Conservation (phyloP, 2,888 invertebrate genomes). For the Philereme transversata region DNA sequence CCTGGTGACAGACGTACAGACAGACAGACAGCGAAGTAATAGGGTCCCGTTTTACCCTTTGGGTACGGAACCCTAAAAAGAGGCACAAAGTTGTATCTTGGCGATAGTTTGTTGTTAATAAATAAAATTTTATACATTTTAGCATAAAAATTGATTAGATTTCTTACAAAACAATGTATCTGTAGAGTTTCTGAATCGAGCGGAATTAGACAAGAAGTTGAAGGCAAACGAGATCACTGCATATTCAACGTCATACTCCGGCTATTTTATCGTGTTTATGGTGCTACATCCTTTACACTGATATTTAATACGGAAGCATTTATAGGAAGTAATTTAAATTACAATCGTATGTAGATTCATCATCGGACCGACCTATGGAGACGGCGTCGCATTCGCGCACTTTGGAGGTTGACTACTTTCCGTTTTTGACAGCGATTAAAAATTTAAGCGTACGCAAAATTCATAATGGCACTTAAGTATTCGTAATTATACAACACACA, state of each 20-base stretch:
- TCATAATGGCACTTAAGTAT: not conserved
- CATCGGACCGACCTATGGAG: not conserved
- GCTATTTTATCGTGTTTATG: not conserved
- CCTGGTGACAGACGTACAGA: too few relatives aligned
- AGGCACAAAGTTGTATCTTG: too few relatives aligned
- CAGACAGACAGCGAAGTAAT: too few relatives aligned
- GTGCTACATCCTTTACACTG: not conserved
- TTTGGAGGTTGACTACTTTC: conserved; percentile 24
- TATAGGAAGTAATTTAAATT: conserved; percentile 22
- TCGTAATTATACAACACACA: not conserved
- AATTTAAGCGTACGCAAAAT: not conserved
- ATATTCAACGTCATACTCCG: not conserved
- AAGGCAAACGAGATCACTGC: not conserved
- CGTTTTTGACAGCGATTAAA: conserved; percentile 8
- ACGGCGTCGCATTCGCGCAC: not conserved
- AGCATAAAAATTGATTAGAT: too few relatives aligned
- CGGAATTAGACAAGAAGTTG: not conserved
- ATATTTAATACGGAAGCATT: conserved; percentile 21
- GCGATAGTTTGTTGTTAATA: too few relatives aligned
- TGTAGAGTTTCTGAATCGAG: not conserved
- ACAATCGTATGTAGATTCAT: conserved; percentile 6
- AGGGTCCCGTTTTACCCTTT: too few relatives aligned
- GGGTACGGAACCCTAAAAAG: too few relatives aligned
- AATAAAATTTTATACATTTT: too few relatives aligned
- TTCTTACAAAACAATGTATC: too few relatives aligned